Evolutionary conservation across 2,113 vertebrate species (phyloP).

Genomic region (Ardeotis arabs): DNA sequence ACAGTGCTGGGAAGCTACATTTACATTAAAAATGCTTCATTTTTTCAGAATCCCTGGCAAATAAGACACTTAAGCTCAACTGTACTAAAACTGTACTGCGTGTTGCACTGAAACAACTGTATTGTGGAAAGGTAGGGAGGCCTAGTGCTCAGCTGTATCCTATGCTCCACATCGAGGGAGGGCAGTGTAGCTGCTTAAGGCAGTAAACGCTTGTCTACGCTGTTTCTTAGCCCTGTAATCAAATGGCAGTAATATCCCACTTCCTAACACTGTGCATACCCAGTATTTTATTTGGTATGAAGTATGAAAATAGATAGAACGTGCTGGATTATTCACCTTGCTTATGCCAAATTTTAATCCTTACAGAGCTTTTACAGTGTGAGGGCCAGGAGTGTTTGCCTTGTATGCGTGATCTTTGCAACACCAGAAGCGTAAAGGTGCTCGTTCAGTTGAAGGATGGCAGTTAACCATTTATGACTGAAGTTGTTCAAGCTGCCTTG

Average conservation of each 20-base stretch:
- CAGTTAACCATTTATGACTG: not conserved
- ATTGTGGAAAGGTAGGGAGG: not conserved
- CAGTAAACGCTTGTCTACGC: not conserved
- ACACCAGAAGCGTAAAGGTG: not conserved
- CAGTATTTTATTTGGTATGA: not conserved
- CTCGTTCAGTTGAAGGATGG: not conserved
- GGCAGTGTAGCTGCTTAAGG: not conserved
- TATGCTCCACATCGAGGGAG: not conserved
- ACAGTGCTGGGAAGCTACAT: constrained; percentile 22
- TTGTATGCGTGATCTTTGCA: not conserved
- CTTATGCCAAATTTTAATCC: not conserved
- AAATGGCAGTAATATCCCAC: not conserved
- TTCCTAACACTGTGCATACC: constrained; percentile 17
- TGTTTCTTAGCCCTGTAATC: not conserved
- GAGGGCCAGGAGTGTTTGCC: not conserved
- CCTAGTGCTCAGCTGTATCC: not conserved
- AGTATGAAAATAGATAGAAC: not conserved
- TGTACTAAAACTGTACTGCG: not conserved
- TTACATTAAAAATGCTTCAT: not conserved
- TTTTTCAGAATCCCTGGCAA: not conserved
- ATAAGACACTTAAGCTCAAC: not conserved
- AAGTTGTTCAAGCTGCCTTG: not conserved
- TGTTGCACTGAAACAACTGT: not conserved
- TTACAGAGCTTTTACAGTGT: not conserved
- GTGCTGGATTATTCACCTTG: not conserved